These are phyloP conservation scores for Triplophysa bombifrons DNA, from an alignment of 2,797 vertebrate genomes.

Conservation along the genomic window DNA sequence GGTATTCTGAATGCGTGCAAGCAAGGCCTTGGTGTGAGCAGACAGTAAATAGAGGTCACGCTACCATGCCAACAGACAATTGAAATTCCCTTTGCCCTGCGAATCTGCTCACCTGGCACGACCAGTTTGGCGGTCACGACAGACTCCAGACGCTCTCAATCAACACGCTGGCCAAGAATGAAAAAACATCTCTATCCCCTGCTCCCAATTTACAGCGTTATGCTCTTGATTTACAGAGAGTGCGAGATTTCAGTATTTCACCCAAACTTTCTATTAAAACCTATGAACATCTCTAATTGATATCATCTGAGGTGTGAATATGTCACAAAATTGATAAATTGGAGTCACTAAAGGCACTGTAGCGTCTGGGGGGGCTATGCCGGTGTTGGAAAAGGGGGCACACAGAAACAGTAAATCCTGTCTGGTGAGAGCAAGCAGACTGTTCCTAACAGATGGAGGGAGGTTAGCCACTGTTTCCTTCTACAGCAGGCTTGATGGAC, in stretches of 20 bases:
- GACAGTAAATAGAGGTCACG: conserved; percentile 29
- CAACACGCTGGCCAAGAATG: neutral
- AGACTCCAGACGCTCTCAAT: conserved; percentile 22
- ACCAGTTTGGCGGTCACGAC: neutral
- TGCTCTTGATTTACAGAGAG: conserved; percentile 23
- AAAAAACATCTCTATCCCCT: conserved; percentile 20
- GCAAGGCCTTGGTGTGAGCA: neutral
- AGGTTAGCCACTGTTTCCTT: conserved; percentile 66
- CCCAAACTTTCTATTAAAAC: conserved; percentile 23
- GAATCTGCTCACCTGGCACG: conserved; percentile 31
- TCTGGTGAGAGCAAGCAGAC: conserved; percentile 50
- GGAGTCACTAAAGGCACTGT: conserved; percentile 37
- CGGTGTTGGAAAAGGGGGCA: conserved; percentile 38
- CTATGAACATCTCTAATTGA: conserved; percentile 49
- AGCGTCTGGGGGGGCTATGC: conserved; percentile 30
- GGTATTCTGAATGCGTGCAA: neutral
- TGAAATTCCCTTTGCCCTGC: neutral
- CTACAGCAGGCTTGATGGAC: conserved; percentile 56
- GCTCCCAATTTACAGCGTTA: conserved; percentile 10
- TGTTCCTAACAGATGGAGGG: conserved; percentile 71
- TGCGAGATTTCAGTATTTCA: conserved; percentile 14
- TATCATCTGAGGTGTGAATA: conserved; percentile 40
- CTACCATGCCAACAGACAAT: neutral
- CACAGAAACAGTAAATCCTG: conserved; percentile 53
- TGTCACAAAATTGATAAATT: conserved; percentile 52